Base-by-base conservation (phyloP, 2,888 invertebrate genomes). In the Drosophila maculinotata region DNA sequence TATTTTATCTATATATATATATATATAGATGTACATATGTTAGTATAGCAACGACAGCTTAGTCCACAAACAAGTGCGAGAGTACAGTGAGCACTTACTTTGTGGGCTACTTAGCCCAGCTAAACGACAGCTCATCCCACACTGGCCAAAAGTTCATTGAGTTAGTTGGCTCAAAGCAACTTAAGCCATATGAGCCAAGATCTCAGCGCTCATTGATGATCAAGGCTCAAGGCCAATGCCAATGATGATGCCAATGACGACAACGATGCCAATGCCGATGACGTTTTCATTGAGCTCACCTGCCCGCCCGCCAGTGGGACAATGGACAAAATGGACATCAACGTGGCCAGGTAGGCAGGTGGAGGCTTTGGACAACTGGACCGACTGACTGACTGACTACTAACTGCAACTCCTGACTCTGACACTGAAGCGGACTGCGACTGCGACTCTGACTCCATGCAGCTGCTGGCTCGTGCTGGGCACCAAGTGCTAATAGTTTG, bases 401-500 rank as follows among this genome's bases (percentile, higher is more conserved):
- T 20, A n/a, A 14, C 36, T 12, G 1, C 30, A 10, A n/a, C n/a
- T n/a, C n/a, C n/a, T n/a, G n/a, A n/a, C n/a, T n/a, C n/a, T n/a
- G n/a, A n/a, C n/a, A n/a, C n/a, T n/a, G n/a, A n/a, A n/a, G n/a
- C n/a, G n/a, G 14, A 44, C 17, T 36, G 1, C 17, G 26, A n/a
- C 23, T 14, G n/a, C 31, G 31, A 17, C 1, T 52, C 31, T 38
- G 14, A 33, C 57, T 31, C 41, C 33, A 36, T 28, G 35, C 28
- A 17, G 36, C 47, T 53, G 58, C 44, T 20, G 20, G 35, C 58
- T 31, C 75, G 62, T 70, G 62, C 69, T 69, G 51, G 25, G 20
- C 31, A 26, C 39, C 59, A 62, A 48, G 77, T 75, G 78, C 69
- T 70, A 81, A 81, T 66, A 71, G 74, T 53, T 76, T 80, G 56